phyloP scores from a whole-genome alignment of 2,888 invertebrate species.

The Priocnemis perturbator region DNA sequence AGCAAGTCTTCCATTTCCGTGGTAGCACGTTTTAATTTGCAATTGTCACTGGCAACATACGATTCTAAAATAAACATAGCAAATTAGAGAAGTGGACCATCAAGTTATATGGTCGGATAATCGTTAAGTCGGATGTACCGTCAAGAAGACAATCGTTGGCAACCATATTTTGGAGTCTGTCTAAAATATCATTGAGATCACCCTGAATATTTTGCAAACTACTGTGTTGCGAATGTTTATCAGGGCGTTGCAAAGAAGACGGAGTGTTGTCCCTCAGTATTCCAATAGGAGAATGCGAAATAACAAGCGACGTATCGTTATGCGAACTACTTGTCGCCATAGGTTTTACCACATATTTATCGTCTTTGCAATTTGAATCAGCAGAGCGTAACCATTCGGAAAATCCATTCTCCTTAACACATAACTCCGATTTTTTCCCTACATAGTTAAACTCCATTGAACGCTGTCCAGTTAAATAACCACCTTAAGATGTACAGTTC shows the following conservation, averaged over 20 bases:
- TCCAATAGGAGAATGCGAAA: slow-evolving; percentile 60
- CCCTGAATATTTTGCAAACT: slow-evolving; percentile 78
- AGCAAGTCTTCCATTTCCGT: slow-evolving; percentile 84
- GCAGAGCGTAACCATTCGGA: slow-evolving; percentile 68
- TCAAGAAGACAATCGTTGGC: slow-evolving; percentile 83
- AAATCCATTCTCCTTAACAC: slow-evolving; percentile 66
- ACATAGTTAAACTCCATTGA: slow-evolving; percentile 4
- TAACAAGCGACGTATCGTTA: slow-evolving; percentile 50
- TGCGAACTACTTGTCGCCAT: slow-evolving; percentile 42
- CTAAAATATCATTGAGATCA: slow-evolving; percentile 83
- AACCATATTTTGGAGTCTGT: slow-evolving; percentile 83
- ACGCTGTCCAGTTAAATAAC: not conserved
- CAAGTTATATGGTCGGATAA: not conserved
- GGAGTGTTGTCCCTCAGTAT: slow-evolving; percentile 67
- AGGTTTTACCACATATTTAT: slow-evolving; percentile 47
- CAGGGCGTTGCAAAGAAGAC: slow-evolving; percentile 69
- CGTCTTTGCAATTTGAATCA: slow-evolving; percentile 48
- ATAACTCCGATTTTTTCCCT: slow-evolving; percentile 64
- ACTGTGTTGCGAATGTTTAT: slow-evolving; percentile 72
- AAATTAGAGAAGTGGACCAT: too few species aligned
- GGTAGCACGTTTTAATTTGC: slow-evolving; percentile 82
- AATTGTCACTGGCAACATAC: slow-evolving; percentile 77
- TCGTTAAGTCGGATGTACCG: slow-evolving; percentile 71
- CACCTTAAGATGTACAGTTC: too few species aligned
- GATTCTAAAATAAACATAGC: slow-evolving; percentile 57